Base-by-base conservation (phyloP, 1,140 invertebrate genomes). In the Ips nitidus region DNA sequence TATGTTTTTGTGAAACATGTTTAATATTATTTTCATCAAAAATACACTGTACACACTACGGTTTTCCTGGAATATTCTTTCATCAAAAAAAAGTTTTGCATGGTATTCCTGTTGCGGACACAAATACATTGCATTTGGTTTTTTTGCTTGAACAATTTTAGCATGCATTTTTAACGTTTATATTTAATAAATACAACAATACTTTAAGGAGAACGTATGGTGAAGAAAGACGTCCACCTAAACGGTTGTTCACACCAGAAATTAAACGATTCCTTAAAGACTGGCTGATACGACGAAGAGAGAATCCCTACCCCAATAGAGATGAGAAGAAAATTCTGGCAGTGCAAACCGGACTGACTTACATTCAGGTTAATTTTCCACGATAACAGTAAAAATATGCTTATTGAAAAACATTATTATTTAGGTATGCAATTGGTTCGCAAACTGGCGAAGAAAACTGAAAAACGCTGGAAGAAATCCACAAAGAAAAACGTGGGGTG, bases 361-460 rank as follows among this genome's bases (percentile, higher is more conserved):
- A 90, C 72, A 88, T 89, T 74, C 88, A 90, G 82, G 87, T 88
- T 58, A 63, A 22, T 39, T 45, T 42, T 8, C 40, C 37, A 38
- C 45, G 6, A 50, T 50, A 50, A 3, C 22, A 22, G 22, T 22
- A 22, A 22, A 22, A 22, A 22, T 22, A 22, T 22, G 22, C 45
- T 47, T 47, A 47, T 22, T 22, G 1, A 47, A 4, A 5, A 47
- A 47, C 45, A n/a, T 1, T 47, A 5, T 47, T 47, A 6, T 52
- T 60, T 79, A 88, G 86, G 89, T 90, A 52, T 91, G 89, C 74
- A 91, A 91, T 77, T 91, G 89, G 89, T 91, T 91, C 77, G 89
- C 89, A 36, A 91, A 91, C 72, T 90, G 89, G 89, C 83, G 89
- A 45, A 79, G 89, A 73, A 90, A 90, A 78, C 76, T 91, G 42